Conservation (phyloP, 2,113 vertebrate species). For the rat (Rattus norvegicus) region DNA sequence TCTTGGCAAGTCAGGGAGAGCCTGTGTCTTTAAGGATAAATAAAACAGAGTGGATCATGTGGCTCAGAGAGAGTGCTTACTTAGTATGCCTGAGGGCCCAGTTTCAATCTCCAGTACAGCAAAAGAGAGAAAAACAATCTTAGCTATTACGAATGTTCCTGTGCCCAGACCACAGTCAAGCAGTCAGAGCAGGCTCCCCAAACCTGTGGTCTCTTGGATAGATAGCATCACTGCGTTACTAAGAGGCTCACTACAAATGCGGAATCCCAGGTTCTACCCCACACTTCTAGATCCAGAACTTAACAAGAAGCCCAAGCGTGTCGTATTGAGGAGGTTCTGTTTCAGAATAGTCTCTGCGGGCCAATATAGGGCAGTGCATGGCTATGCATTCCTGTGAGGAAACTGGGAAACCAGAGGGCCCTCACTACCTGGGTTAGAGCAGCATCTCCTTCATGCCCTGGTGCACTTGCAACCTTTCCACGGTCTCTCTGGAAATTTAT, state of each 20-base stretch:
- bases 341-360: neutral
- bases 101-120: neutral
- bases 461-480: neutral
- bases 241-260: neutral
- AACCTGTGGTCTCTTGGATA: neutral
- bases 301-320: neutral
- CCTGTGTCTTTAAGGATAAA: neutral
- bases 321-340: neutral
- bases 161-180: neutral
- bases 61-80: neutral
- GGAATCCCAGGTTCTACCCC: neutral
- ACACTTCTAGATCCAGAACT: neutral
- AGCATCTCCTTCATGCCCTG: neutral
- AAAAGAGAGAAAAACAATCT: neutral
- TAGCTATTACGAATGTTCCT: no score
- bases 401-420: neutral
- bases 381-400: rapidly evolving
- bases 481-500: neutral
- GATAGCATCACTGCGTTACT: neutral
- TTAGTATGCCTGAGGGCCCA: neutral
- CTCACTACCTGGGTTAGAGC: neutral
- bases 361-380: neutral
- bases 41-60: no score
- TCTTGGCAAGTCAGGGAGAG: neutral
- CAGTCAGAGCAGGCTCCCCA: neutral